A percentile compares a stretch with the other conserved stretches of the same genome.
These are phyloP conservation scores for Oncopodura yosiiana DNA, from an alignment of 1,140 invertebrate genomes.

Conservation along the genomic window DNA sequence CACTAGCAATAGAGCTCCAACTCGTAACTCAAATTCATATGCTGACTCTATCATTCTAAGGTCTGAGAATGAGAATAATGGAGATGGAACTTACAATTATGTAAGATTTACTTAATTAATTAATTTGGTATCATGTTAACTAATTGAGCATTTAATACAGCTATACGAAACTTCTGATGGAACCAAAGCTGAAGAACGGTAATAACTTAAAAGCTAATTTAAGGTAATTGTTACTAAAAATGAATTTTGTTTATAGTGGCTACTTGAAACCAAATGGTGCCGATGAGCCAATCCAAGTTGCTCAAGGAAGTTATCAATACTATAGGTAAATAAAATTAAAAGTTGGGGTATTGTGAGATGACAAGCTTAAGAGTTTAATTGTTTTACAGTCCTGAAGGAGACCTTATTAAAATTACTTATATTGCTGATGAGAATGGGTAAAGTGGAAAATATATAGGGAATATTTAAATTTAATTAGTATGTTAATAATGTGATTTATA, in stretches of 20 bases:
- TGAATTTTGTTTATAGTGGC: too few relatives aligned
- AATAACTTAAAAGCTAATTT: too few relatives aligned
- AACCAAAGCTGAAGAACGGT: conserved; percentile 18
- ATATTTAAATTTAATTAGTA: not conserved
- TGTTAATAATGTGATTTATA: conserved; percentile 35
- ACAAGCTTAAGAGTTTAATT: not conserved
- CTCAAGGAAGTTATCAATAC: conserved; percentile 22
- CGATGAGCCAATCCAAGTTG: conserved; percentile 25
- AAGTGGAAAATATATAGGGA: not conserved
- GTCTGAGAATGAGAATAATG: conserved; percentile 29
- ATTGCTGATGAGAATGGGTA: conserved; percentile 53
- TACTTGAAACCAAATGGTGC: conserved; percentile 14
- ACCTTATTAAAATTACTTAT: conserved; percentile 38
- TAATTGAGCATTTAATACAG: too few relatives aligned
- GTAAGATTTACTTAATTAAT: too few relatives aligned
- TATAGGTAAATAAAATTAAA: too few relatives aligned
- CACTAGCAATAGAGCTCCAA: too few relatives aligned
- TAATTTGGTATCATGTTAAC: too few relatives aligned
- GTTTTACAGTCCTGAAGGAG: not conserved
- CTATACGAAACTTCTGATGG: conserved; percentile 27
- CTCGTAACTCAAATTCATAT: too few relatives aligned
- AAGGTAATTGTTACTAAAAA: too few relatives aligned
- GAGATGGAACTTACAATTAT: conserved; percentile 27
- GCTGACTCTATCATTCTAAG: too few relatives aligned
- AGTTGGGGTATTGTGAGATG: too few relatives aligned